Evolutionary conservation across 2,113 vertebrate species (phyloP).

Genomic region (Phocoena sinus): DNA sequence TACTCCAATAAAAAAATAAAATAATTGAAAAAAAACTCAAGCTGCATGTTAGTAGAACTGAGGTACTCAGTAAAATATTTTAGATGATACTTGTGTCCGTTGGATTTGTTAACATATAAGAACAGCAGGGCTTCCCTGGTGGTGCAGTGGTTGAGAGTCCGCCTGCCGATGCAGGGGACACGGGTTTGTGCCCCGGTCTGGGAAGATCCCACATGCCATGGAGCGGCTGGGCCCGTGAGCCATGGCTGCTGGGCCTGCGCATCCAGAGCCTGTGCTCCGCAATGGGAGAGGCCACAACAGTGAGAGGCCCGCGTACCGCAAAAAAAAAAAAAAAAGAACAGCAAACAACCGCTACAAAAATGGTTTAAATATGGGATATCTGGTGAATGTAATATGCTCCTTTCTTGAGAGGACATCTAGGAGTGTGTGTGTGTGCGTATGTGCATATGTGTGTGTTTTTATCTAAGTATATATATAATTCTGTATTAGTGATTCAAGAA

Average conservation of each 20-base stretch:
- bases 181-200: too few relatives aligned
- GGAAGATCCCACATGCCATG: too few relatives aligned
- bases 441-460: not conserved
- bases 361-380: not conserved
- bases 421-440: not conserved
- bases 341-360: not conserved
- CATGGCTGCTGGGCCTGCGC: too few relatives aligned
- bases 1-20: too few relatives aligned
- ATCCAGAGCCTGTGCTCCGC: too few relatives aligned
- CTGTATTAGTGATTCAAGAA: not conserved
- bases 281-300: too few relatives aligned
- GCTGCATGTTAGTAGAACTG: not conserved
- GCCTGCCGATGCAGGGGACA: too few relatives aligned
- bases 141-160: too few relatives aligned
- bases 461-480: not conserved
- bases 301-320: too few relatives aligned
- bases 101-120: not conserved
- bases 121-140: not conserved
- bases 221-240: too few relatives aligned
- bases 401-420: not conserved
- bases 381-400: not conserved
- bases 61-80: not conserved
- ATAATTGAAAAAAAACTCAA: not conserved
- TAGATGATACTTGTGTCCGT: not conserved
- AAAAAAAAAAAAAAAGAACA: not conserved